Conservation (phyloP, 2,797 vertebrate species). For the Clarias laeviceps region DNA sequence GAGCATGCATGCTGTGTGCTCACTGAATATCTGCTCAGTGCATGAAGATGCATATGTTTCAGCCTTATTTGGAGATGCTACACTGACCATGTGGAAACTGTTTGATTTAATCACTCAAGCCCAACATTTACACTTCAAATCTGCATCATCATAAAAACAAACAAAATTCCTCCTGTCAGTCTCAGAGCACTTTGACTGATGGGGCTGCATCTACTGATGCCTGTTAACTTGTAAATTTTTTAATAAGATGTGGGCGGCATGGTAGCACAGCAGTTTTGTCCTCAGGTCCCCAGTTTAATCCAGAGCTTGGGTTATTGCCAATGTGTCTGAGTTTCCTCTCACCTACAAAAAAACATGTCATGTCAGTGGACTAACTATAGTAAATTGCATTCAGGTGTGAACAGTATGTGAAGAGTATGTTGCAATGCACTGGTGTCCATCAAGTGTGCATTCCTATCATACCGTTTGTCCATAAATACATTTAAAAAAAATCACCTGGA, state of each 20-base stretch:
- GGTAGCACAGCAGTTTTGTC: neutral
- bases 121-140: neutral
- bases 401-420: neutral
- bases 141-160: neutral
- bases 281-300: neutral
- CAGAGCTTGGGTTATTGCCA: neutral
- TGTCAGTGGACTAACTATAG: neutral
- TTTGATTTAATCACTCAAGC: constrained; percentile 19
- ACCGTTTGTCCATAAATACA: too few relatives aligned
- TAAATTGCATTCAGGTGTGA: neutral
- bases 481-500: too few relatives aligned
- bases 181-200: neutral
- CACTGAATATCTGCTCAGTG: constrained; percentile 36
- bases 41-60: constrained; percentile 46
- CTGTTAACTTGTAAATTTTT: neutral
- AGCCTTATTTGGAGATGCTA: constrained; percentile 32
- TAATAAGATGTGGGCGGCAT: too few relatives aligned
- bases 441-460: neutral
- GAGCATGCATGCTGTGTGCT: constrained; percentile 45
- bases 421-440: neutral
- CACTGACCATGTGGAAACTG: constrained; percentile 21
- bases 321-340: too few relatives aligned
- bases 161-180: neutral
- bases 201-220: neutral
- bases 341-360: neutral